These are phyloP conservation scores for Poeciliopsis occidentalis DNA, from an alignment of 2,113 vertebrate genomes.

Conservation along the genomic window DNA sequence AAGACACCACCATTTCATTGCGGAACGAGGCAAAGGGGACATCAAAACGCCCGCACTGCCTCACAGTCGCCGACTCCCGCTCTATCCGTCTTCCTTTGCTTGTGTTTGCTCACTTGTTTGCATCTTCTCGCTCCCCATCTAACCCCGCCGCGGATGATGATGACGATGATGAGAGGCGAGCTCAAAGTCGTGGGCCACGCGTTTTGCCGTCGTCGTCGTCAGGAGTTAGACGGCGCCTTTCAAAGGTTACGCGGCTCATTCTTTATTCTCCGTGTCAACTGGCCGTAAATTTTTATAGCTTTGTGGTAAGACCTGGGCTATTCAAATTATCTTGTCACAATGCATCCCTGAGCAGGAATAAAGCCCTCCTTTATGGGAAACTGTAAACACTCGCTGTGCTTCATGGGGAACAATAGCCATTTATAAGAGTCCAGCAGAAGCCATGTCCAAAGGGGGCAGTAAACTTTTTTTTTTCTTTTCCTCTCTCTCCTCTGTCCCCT, in stretches of 20 bases:
- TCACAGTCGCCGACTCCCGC: conserved; percentile 31
- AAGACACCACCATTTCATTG: conserved; percentile 74
- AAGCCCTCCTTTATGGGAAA: conserved; percentile 77
- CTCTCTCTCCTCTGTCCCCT: conserved; percentile 21
- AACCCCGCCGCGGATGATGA: no score
- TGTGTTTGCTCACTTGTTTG: conserved; percentile 59
- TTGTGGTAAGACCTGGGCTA: conserved; percentile 78
- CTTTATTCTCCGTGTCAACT: conserved; percentile 80
- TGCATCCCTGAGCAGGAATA: conserved; percentile 81
- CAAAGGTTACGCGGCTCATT: conserved; percentile 74
- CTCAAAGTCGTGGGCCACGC: conserved; percentile 17
- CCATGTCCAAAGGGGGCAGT: conserved; percentile 70
- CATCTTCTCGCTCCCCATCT: conserved; percentile 15
- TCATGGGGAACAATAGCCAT: conserved; percentile 76
- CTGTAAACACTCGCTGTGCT: conserved; percentile 79
- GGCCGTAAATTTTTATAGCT: conserved; percentile 82
- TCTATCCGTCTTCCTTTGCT: conserved; percentile 19
- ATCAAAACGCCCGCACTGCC: conserved; percentile 58
- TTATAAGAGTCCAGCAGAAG: conserved; percentile 78
- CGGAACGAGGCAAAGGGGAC: conserved; percentile 62
- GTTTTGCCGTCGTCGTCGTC: conserved; percentile 47
- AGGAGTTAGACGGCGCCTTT: conserved; percentile 61
- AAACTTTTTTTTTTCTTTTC: conserved; percentile 58
- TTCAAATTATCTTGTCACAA: conserved; percentile 83
- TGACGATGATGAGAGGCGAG: conserved; percentile 25